Evolutionary conservation across 2,888 invertebrate genomes (phyloP).

Genomic region (Salticus scenicus): DNA sequence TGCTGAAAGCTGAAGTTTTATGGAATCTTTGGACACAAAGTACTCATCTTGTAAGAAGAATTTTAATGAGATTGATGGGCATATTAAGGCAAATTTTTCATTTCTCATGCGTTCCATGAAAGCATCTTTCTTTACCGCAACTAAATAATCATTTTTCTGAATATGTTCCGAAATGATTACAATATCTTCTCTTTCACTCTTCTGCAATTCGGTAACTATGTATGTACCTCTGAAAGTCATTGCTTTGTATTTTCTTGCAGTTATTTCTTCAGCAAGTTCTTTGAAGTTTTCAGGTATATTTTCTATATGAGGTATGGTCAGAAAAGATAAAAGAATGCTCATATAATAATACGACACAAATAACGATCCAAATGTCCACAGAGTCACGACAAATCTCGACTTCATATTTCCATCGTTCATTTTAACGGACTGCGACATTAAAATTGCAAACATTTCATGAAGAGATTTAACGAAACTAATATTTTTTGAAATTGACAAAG

Average conservation of each 20-base stretch:
- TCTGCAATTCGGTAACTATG: background rate
- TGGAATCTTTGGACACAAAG: background rate
- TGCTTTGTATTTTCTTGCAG: slow-evolving; percentile 13
- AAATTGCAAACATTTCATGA: background rate
- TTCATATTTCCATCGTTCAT: background rate
- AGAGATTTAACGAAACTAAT: background rate
- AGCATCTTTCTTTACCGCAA: background rate
- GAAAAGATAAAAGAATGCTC: slow-evolving; percentile 21
- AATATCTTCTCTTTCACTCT: background rate
- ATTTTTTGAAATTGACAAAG: background rate
- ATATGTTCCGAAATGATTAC: slow-evolving; percentile 19
- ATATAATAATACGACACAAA: slow-evolving; percentile 29
- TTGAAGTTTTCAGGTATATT: slow-evolving; percentile 1
- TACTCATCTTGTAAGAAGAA: background rate
- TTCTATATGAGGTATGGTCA: slow-evolving; percentile 22
- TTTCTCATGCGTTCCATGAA: background rate
- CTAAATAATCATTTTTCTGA: slow-evolving; percentile 2
- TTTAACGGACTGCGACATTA: slow-evolving; percentile 11
- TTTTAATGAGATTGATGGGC: background rate
- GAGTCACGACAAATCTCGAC: background rate
- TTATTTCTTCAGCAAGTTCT: slow-evolving; percentile 22
- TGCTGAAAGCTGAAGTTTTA: background rate
- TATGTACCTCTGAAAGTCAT: slow-evolving; percentile 19
- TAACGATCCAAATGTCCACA: slow-evolving; percentile 17
- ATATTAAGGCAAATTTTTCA: background rate